These are phyloP conservation scores for Glossophaga mutica DNA, from an alignment of 2,797 vertebrate genomes.

Conservation along the genomic window DNA sequence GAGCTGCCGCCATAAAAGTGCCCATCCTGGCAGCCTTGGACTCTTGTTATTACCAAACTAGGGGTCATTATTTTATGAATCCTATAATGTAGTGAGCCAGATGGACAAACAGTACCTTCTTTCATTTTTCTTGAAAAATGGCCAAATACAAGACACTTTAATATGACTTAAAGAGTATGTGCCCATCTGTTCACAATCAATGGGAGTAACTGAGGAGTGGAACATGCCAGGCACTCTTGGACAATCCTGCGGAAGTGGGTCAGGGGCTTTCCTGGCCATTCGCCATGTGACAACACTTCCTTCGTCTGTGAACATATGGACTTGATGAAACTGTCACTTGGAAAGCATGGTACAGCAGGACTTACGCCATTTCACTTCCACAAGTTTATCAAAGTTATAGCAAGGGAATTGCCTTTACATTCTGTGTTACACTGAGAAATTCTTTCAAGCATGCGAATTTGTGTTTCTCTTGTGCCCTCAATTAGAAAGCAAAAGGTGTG, in stretches of 20 bases:
- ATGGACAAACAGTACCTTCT: conserved; percentile 56
- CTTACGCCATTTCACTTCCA: conserved; percentile 19
- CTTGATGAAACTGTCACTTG: conserved; percentile 65
- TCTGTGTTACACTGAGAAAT: background rate
- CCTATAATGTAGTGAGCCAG: conserved; percentile 37
- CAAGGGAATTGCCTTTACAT: background rate
- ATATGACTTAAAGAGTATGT: conserved; percentile 60
- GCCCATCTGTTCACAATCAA: conserved; percentile 71
- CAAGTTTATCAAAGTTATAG: conserved; percentile 24
- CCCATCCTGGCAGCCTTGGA: background rate
- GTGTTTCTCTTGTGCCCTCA: background rate
- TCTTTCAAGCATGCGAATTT: background rate
- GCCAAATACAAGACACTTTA: conserved; percentile 63
- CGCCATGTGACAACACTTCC: conserved; percentile 55
- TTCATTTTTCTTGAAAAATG: conserved; percentile 63
- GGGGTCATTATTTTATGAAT: conserved; percentile 60
- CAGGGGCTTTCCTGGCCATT: conserved; percentile 41
- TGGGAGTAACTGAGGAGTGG: conserved; percentile 47
- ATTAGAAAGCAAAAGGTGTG: background rate
- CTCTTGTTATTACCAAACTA: conserved; percentile 46
- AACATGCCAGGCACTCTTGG: conserved; percentile 59
- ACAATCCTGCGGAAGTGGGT: conserved; percentile 37
- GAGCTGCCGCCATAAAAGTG: conserved; percentile 23
- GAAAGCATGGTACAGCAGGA: background rate
- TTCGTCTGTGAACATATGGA: conserved; percentile 65